Evolutionary conservation across 2,888 invertebrate genomes (phyloP).

Genomic region (Caenorhabditis sinica): DNA sequence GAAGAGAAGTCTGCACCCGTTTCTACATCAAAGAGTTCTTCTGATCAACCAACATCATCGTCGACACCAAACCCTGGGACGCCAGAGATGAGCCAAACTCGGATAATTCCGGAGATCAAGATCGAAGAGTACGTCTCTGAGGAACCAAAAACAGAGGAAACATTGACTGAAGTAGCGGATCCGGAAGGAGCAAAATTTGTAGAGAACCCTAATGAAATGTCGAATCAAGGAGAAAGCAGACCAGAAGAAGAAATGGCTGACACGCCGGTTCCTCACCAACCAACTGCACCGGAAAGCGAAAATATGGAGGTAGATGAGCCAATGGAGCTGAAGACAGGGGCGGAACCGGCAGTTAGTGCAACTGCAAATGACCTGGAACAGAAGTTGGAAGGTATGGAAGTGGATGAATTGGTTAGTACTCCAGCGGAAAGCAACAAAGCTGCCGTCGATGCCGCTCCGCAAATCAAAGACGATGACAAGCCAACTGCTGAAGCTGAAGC

Average conservation of each 20-base stretch:
- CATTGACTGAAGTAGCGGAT: too few relatives aligned
- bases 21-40: constrained; percentile 1
- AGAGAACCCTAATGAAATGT: too few relatives aligned
- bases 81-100: not conserved
- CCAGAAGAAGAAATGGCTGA: not conserved
- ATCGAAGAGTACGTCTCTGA: not conserved
- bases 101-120: not conserved
- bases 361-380: not conserved
- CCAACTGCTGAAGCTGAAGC: too few relatives aligned
- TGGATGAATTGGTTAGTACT: too few relatives aligned
- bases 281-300: not conserved
- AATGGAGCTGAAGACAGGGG: not conserved
- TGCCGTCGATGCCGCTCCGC: too few relatives aligned
- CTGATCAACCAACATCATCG: not conserved
- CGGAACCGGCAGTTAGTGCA: not conserved
- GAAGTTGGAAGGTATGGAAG: not conserved
- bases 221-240: too few relatives aligned
- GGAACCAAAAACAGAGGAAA: too few relatives aligned
- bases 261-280: not conserved
- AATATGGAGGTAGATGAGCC: constrained; percentile 1
- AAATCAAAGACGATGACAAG: too few relatives aligned
- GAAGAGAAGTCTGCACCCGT: constrained; percentile 22
- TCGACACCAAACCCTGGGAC: too few relatives aligned
- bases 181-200: too few relatives aligned
- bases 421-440: too few relatives aligned